phyloP scores from a whole-genome alignment of 2,888 invertebrate species.

The Prionchulus punctatus region DNA sequence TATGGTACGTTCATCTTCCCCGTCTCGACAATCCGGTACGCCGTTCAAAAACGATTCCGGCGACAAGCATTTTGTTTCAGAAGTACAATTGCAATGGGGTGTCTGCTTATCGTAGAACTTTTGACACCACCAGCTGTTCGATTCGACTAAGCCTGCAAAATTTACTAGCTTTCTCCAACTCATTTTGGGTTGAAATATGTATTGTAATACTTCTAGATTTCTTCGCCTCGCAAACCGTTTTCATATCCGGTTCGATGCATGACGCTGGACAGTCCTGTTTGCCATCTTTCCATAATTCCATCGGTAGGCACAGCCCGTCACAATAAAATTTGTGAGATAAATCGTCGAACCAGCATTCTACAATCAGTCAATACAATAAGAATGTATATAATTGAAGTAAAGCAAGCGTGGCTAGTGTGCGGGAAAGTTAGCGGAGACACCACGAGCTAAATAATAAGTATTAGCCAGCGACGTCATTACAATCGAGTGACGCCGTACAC shows the following conservation, averaged over 20 bases:
- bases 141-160: too few relatives aligned
- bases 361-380: neutral
- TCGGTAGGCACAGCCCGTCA: neutral
- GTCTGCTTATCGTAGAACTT: too few relatives aligned
- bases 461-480: too few relatives aligned
- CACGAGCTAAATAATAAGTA: too few relatives aligned
- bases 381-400: too few relatives aligned
- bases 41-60: neutral
- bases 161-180: too few relatives aligned
- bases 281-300: neutral
- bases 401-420: too few relatives aligned
- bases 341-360: neutral
- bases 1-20: too few relatives aligned
- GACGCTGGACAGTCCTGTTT: neutral
- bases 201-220: neutral
- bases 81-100: slow-evolving; percentile 1
- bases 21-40: neutral
- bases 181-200: too few relatives aligned
- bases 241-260: slow-evolving; percentile 1
- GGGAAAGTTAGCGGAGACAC: too few relatives aligned
- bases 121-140: too few relatives aligned
- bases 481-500: too few relatives aligned
- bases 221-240: neutral
- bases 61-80: neutral
- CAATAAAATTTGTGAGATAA: neutral